A percentile compares a stretch with the other conserved stretches of the same genome.
Conservation (phyloP, 2,113 vertebrate genomes). For the Bucco capensis region DNA sequence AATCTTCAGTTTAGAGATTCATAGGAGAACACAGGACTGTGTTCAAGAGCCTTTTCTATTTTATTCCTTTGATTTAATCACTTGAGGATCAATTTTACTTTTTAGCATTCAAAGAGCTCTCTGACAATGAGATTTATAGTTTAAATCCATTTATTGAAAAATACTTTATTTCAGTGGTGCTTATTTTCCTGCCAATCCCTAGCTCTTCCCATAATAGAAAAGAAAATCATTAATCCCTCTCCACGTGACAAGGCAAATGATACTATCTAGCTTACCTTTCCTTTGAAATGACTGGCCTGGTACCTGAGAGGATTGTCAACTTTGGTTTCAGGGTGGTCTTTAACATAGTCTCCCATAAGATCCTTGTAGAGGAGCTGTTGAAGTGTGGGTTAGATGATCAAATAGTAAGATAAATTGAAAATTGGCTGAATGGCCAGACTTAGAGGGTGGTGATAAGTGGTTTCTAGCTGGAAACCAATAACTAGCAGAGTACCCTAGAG, state of each 20-base stretch:
- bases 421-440: not conserved
- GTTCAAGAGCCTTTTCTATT: not conserved
- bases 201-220: not conserved
- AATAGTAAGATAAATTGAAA: not conserved
- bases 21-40: not conserved
- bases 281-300: not conserved
- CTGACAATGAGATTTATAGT: not conserved
- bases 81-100: not conserved
- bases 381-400: not conserved
- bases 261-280: not conserved
- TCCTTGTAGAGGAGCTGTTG: not conserved
- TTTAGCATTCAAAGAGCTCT: not conserved
- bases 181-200: not conserved
- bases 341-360: not conserved
- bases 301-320: too few relatives aligned
- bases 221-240: not conserved
- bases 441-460: not conserved
- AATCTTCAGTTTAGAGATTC: not conserved
- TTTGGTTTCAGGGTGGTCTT: not conserved
- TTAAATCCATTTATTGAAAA: not conserved
- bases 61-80: not conserved
- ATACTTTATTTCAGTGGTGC: not conserved
- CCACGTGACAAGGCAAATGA: not conserved
- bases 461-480: not conserved
- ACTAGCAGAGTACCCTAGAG: too few relatives aligned